Evolutionary conservation across 2,888 invertebrate genomes (phyloP).

Genomic region (Capitulum mitella): DNA sequence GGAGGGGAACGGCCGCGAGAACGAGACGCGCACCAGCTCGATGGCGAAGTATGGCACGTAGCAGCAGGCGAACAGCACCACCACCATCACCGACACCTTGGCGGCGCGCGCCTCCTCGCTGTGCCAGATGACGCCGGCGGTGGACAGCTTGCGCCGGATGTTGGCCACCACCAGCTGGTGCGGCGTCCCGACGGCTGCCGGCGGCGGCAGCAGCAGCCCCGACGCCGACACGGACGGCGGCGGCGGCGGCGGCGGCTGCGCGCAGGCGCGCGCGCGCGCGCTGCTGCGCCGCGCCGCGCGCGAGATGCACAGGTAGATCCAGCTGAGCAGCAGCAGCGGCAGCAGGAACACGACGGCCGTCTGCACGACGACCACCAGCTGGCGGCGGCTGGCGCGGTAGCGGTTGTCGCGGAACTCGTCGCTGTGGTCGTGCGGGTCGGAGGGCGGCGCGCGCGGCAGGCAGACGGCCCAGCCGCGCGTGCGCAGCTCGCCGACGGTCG

Average conservation of each 20-base stretch:
- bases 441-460: neutral
- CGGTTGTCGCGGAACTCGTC: conserved; percentile 22
- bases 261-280: conserved; percentile 51
- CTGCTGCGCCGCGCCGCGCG: conserved; percentile 66
- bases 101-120: conserved; percentile 84
- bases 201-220: too few species aligned
- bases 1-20: conserved; percentile 28
- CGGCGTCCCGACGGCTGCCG: neutral
- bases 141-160: conserved; percentile 69
- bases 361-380: conserved; percentile 29
- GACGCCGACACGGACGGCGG: neutral
- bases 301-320: conserved; percentile 67
- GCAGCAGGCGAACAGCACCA: conserved; percentile 57
- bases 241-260: conserved; percentile 37
- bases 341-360: conserved; percentile 39
- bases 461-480: conserved; percentile 16
- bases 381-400: conserved; percentile 31
- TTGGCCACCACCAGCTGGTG: conserved; percentile 50
- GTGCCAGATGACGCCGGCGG: conserved; percentile 73
- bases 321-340: conserved; percentile 51
- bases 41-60: conserved; percentile 49
- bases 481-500: conserved; percentile 5
- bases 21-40: conserved; percentile 15
- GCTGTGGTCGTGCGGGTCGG: conserved; percentile 21
- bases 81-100: conserved; percentile 70